phyloP scores from a whole-genome alignment of 2,797 vertebrate species.

The Trichosurus vulpecula region DNA sequence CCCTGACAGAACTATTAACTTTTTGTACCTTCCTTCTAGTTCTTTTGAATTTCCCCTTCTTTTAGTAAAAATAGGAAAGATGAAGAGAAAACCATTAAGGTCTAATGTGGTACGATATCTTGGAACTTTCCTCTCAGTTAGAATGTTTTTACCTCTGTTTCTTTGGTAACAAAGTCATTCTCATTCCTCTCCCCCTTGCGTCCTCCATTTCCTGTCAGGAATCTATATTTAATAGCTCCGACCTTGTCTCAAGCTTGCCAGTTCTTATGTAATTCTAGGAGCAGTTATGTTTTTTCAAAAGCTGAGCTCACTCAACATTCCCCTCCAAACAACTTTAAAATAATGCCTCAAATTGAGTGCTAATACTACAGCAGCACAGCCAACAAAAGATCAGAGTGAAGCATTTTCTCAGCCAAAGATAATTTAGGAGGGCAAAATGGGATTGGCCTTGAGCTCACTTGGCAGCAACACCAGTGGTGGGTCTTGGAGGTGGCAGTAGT shows the following conservation, averaged over 20 bases:
- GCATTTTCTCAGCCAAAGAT: not conserved
- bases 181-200: not conserved
- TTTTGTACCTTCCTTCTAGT: not conserved
- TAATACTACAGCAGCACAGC: not conserved
- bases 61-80: not conserved
- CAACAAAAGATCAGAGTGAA: not conserved
- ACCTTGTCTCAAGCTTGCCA: not conserved
- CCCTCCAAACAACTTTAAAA: not conserved
- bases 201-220: not conserved
- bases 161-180: not conserved
- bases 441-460: not conserved
- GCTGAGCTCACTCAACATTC: not conserved
- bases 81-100: not conserved
- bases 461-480: not conserved
- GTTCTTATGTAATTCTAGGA: not conserved
- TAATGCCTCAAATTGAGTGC: not conserved
- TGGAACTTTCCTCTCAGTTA: not conserved
- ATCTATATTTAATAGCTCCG: not conserved
- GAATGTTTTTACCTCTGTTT: not conserved
- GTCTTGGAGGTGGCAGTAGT: not conserved
- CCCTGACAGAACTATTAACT: not conserved
- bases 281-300: not conserved
- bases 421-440: not conserved
- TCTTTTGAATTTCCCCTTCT: not conserved
- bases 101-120: not conserved